These are phyloP conservation scores for Tenodera sinensis DNA, from an alignment of 2,888 invertebrate species.

Conservation along the genomic window DNA sequence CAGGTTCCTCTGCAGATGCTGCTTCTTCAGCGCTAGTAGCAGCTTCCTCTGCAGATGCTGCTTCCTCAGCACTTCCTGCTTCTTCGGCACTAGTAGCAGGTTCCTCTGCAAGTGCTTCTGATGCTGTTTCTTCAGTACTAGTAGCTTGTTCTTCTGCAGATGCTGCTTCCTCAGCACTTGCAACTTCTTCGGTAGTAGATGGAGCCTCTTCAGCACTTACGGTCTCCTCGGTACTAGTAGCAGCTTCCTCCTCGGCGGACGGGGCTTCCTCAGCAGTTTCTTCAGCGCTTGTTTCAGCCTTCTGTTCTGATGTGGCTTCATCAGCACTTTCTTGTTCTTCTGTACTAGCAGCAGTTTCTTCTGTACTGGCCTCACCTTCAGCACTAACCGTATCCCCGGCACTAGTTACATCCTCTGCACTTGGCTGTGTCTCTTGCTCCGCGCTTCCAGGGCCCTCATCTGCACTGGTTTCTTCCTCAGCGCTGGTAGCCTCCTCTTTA, in stretches of 20 bases:
- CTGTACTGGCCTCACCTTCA: constrained; percentile 34
- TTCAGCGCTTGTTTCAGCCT: constrained; percentile 37
- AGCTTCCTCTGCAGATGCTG: constrained; percentile 33
- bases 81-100: background rate
- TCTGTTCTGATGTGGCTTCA: constrained; percentile 44
- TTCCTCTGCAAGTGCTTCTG: too few species aligned
- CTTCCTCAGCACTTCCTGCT: constrained; percentile 40
- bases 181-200: background rate
- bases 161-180: constrained; percentile 32
- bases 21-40: constrained; percentile 35
- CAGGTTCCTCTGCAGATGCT: constrained; percentile 40
- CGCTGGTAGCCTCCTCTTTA: constrained; percentile 32
- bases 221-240: constrained; percentile 42
- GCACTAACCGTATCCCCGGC: constrained; percentile 38
- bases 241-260: constrained; percentile 32
- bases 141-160: constrained; percentile 30
- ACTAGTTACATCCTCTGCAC: constrained; percentile 39
- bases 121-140: constrained; percentile 31
- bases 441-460: constrained; percentile 30
- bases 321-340: constrained; percentile 20
- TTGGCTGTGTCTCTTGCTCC: constrained; percentile 33
- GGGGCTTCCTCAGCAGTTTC: constrained; percentile 34
- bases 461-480: constrained; percentile 29
- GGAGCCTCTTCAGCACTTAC: constrained; percentile 41
- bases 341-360: constrained; percentile 22